These are phyloP conservation scores for Cardiocondyla obscurior DNA, from an alignment of 1,140 invertebrate species.

Conservation along the genomic window DNA sequence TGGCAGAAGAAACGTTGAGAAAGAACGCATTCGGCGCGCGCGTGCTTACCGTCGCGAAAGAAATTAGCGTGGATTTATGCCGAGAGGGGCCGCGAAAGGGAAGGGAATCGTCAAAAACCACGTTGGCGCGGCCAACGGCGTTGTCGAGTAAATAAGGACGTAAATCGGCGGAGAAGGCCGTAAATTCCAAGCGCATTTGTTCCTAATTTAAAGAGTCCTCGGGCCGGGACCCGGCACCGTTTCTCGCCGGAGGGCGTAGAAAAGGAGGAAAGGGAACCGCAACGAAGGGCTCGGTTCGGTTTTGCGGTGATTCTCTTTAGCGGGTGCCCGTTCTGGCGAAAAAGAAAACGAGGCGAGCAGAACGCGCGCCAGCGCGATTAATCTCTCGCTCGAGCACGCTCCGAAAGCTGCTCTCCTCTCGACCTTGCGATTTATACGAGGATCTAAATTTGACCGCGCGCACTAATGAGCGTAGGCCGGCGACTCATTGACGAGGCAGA, in stretches of 20 bases:
- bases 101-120: slow-evolving; percentile 71
- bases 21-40: not conserved
- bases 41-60: slow-evolving; percentile 21
- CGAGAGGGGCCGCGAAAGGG: slow-evolving; percentile 53
- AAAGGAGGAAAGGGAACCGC: slow-evolving; percentile 5
- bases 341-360: not conserved
- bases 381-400: slow-evolving; percentile 43
- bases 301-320: slow-evolving; percentile 54
- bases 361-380: slow-evolving; percentile 28
- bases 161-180: slow-evolving; percentile 70
- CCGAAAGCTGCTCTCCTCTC: slow-evolving; percentile 34
- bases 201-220: slow-evolving; percentile 75
- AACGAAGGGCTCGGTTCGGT: slow-evolving; percentile 28
- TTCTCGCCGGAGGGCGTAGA: slow-evolving; percentile 1
- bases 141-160: slow-evolving; percentile 58
- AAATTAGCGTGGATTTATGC: slow-evolving; percentile 69
- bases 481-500: slow-evolving; percentile 22
- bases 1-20: not conserved
- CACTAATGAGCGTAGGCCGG: slow-evolving; percentile 45
- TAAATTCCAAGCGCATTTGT: slow-evolving; percentile 74
- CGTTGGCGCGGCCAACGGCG: slow-evolving; percentile 56
- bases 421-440: slow-evolving; percentile 39
- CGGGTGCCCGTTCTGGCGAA: not conserved
- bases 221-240: not conserved
- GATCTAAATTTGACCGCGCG: slow-evolving; percentile 50